A percentile compares a stretch with the other conserved stretches of the same genome.
Conservation (phyloP, 2,888 invertebrate genomes). For the Limnephilus auricula region DNA sequence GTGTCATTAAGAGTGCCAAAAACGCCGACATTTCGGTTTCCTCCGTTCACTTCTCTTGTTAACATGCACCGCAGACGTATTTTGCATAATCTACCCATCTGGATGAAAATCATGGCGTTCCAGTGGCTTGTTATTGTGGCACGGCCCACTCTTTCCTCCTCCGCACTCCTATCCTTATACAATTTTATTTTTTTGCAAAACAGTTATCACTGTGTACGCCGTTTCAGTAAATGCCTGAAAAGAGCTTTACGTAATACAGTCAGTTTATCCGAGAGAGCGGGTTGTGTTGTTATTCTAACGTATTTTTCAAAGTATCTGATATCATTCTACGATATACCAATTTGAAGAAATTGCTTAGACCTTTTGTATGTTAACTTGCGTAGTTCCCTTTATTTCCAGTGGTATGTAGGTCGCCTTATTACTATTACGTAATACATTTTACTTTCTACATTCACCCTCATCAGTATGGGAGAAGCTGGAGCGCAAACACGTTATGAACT, state of each 20-base stretch:
- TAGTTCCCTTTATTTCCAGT: not conserved
- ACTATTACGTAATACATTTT: not conserved
- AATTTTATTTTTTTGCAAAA: conserved; percentile 28
- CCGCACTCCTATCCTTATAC: not conserved
- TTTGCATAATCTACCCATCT: conserved; percentile 57
- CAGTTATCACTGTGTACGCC: conserved; percentile 35
- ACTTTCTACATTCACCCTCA: not conserved
- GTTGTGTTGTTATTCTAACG: not conserved
- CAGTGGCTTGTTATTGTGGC: conserved; percentile 42
- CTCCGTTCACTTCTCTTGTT: conserved; percentile 44
- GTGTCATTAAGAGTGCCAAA: conserved; percentile 22
- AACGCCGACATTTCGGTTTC: conserved; percentile 18
- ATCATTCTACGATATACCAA: not conserved
- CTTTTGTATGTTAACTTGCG: not conserved
- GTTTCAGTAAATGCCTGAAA: conserved; percentile 17
- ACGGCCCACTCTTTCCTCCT: conserved; percentile 6
- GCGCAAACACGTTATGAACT: not conserved
- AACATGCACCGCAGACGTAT: conserved; percentile 43
- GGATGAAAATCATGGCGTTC: conserved; percentile 54
- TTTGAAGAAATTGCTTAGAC: not conserved
- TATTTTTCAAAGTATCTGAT: not conserved
- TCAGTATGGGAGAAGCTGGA: not conserved
- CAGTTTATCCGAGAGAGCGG: not conserved
- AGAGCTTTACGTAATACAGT: conserved; percentile 12
- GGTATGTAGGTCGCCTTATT: not conserved